Conservation (phyloP, 1,140 invertebrate species). For the Holotrichia oblita region DNA sequence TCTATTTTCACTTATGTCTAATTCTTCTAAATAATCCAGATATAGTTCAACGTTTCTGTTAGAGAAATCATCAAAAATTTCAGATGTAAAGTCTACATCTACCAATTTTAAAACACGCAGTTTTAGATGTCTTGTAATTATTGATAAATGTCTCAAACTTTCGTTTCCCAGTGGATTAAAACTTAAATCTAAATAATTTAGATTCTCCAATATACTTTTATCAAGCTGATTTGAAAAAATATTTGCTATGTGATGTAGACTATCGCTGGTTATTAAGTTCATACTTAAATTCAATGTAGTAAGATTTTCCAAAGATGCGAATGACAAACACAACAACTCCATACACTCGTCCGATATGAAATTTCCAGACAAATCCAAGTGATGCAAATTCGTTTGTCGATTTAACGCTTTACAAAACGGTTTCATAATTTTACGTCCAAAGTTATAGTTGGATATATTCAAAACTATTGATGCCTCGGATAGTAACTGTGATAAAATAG, state of each 20-base stretch:
- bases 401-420: slow-evolving; percentile 69
- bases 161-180: slow-evolving; percentile 69
- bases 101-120: slow-evolving; percentile 63
- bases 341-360: slow-evolving; percentile 67
- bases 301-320: slow-evolving; percentile 67
- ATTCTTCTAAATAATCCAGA: slow-evolving; percentile 62
- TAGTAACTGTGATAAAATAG: slow-evolving; percentile 60
- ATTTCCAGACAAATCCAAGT: slow-evolving; percentile 69
- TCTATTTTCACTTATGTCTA: slow-evolving; percentile 69
- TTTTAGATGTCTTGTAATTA: slow-evolving; percentile 59
- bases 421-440: slow-evolving; percentile 61
- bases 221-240: slow-evolving; percentile 59
- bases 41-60: slow-evolving; percentile 60
- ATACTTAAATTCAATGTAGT: slow-evolving; percentile 65
- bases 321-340: slow-evolving; percentile 65
- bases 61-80: slow-evolving; percentile 46
- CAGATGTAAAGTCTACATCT: slow-evolving; percentile 61
- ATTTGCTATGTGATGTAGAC: slow-evolving; percentile 60
- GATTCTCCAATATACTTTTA: slow-evolving; percentile 58
- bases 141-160: slow-evolving; percentile 59
- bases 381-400: slow-evolving; percentile 68
- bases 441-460: slow-evolving; percentile 63
- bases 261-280: slow-evolving; percentile 66
- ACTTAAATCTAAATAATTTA: slow-evolving; percentile 71
- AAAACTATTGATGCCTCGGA: slow-evolving; percentile 67